Base-by-base conservation (phyloP, 2,113 vertebrate genomes). In the Gymnorhina tibicen region DNA sequence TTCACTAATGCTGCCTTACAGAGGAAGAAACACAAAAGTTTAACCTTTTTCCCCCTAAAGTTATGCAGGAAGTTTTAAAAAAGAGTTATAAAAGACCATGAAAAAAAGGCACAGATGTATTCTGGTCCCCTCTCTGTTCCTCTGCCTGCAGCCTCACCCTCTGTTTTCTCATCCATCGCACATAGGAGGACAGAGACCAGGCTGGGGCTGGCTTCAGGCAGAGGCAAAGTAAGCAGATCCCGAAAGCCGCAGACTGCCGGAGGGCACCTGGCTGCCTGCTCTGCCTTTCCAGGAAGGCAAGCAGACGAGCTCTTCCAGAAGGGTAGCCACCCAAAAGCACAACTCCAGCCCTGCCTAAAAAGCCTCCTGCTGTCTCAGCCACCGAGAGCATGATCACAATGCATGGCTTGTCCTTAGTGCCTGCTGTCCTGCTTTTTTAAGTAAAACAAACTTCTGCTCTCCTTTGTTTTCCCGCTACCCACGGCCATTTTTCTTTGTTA, bases 251-350 rank as follows among this genome's bases (percentile, higher is more conserved):
- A 92, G 92, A 95, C 58, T 94, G 95, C 94, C 85, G 49, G 82
- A 93, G 96, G 94, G 95, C 79, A 95, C 95, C 95, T 94, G 91
- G 92, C 94, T 90, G 91, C 88, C 88, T 88, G 78, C 72, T 93
- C 85, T 90, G 92, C 91, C 88, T 82, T 94, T 94, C 88, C 92
- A 93, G 89, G 93, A 93, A 96, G 91, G 68, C 86, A 23, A 78
- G 91, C 91, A 91, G 89, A 86, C 7, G 0, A 93, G 86, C 80
- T 70, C 59, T 67, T 90, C 55, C 89, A 90, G 92, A 76, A 28
- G 86, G 52, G 73, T 70, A 92, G 73, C 91, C 86, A 84, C 86
- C 83, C 91, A 89, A 85, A 67, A 89, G 83, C 76, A 56, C 33
- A 87, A 44, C 85, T 81, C 52, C 85, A 79, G 78, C 82, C 53